Conservation (phyloP, 2,113 vertebrate genomes). For the Eretmochelys imbricata region DNA sequence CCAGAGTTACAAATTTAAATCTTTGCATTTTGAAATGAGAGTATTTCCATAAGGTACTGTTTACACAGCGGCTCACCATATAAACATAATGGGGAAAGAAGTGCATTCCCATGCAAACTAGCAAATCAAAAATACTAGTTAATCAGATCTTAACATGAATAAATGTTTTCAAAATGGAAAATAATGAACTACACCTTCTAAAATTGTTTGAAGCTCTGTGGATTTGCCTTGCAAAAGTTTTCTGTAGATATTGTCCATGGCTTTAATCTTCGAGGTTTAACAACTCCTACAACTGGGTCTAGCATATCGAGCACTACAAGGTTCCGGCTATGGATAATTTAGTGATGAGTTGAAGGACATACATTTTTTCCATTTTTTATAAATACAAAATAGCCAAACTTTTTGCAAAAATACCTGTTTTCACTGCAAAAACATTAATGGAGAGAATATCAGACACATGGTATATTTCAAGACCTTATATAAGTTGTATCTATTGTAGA, state of each 20-base stretch:
- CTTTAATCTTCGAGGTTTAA: not conserved
- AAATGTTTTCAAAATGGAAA: constrained; percentile 13
- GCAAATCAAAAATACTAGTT: not conserved
- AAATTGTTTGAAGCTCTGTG: not conserved
- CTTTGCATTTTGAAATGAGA: constrained; percentile 2
- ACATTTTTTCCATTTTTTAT: not conserved
- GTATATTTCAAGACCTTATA: no score
- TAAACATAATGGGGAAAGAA: constrained; percentile 6
- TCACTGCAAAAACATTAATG: not conserved
- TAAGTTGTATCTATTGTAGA: no score
- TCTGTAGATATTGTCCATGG: not conserved
- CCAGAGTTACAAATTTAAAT: not conserved
- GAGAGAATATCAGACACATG: not conserved
- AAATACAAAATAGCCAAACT: not conserved
- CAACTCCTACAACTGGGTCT: not conserved
- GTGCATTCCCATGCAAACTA: constrained; percentile 20
- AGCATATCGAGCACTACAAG: not conserved
- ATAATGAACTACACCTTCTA: not conserved
- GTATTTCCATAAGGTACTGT: not conserved
- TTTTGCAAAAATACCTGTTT: not conserved
- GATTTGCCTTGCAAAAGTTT: not conserved
- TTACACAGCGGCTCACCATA: not conserved
- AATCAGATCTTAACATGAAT: constrained; percentile 7
- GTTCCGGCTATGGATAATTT: not conserved
- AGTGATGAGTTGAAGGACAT: not conserved